phyloP scores from a whole-genome alignment of 1,140 invertebrate genomes.

The Tetragnatha versicolor region DNA sequence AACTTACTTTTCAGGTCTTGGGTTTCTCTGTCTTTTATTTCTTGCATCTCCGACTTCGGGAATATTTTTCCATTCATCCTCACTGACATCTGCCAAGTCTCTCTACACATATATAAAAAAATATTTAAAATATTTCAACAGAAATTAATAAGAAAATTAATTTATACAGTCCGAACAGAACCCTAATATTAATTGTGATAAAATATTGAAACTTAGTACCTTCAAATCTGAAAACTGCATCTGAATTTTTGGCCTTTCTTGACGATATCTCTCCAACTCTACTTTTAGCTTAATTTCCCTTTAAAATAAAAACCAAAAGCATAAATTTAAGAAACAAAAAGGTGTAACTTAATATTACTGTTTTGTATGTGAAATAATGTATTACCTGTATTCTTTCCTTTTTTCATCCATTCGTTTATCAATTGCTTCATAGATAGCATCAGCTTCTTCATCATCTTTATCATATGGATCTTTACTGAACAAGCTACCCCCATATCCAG shows the following conservation, averaged over 20 bases:
- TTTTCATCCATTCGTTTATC: conserved; percentile 99
- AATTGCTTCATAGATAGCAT: conserved; percentile 98
- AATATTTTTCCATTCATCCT: conserved; percentile 95
- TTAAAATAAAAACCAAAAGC: conserved; percentile 24
- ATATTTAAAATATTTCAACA: not conserved
- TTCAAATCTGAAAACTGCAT: conserved; percentile 99
- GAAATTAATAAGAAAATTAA: not conserved
- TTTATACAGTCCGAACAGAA: not conserved
- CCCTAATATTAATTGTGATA: not conserved
- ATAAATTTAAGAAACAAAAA: not conserved
- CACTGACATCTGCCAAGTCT: conserved; percentile 80
- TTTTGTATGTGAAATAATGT: too few species aligned
- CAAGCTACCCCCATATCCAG: conserved; percentile 96
- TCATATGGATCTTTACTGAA: conserved; percentile 99
- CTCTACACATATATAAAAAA: conserved; percentile 64
- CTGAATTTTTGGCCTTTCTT: conserved; percentile 99
- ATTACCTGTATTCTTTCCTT: conserved; percentile 92
- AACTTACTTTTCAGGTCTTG: conserved; percentile 83
- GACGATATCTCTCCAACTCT: conserved; percentile 96
- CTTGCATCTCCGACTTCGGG: conserved; percentile 99
- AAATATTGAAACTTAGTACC: conserved; percentile 58
- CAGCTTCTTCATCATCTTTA: conserved; percentile 99
- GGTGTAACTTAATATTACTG: not conserved
- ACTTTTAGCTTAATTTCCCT: conserved; percentile 68
- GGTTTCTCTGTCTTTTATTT: conserved; percentile 95